Base-by-base conservation (phyloP, 2,113 vertebrate genomes). In the Coryphaenoides rupestris region DNA sequence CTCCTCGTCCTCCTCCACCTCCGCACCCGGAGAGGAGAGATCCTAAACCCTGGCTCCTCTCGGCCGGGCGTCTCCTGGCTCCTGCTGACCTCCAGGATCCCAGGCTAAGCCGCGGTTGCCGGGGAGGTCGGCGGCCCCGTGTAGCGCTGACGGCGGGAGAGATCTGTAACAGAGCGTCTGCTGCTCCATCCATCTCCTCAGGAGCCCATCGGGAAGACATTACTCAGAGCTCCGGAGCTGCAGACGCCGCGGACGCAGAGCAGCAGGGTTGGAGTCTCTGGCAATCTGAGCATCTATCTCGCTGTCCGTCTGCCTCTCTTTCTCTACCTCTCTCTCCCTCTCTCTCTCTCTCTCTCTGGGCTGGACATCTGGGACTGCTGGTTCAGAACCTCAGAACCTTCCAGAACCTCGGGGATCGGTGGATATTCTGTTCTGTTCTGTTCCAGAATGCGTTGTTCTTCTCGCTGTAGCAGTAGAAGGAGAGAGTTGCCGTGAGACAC, bases 91-190 rank as follows among this genome's bases (percentile, higher is more conserved):
- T 82, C 69, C 78, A 61, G 67, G 80, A 80, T 87, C 85, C 77
- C 84, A 81, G 79, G 84, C 89, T 90, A 90, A 90, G 85, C 74
- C 79, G 84, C 76, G 78, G 76, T 86, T 88, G 86, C 81, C 79
- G 69, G 72, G 79, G 75, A 84, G 88, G 87, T 88, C 86, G 84
- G 64, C 83, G 83, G 85, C 84, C 83, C 79, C 56, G 86, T 90
- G 88, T 90, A 89, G 86, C 81, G 84, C 86, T 89, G 84, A 81
- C 33, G 2, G 82, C 85, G 79, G 72, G 80, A 80, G 78, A 83
- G 88, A 89, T 89, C 86, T 77, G 88, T 93, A 88, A 88, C 95
- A 94, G 95, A 98, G 95, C 95, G 93, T 87, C 84, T 89, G 86
- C 82, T 83, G 86, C 86, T 88, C 88, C 79, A 76, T 89, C 83